Conservation (phyloP, 2,797 vertebrate species). For the Melopsittacus undulatus region DNA sequence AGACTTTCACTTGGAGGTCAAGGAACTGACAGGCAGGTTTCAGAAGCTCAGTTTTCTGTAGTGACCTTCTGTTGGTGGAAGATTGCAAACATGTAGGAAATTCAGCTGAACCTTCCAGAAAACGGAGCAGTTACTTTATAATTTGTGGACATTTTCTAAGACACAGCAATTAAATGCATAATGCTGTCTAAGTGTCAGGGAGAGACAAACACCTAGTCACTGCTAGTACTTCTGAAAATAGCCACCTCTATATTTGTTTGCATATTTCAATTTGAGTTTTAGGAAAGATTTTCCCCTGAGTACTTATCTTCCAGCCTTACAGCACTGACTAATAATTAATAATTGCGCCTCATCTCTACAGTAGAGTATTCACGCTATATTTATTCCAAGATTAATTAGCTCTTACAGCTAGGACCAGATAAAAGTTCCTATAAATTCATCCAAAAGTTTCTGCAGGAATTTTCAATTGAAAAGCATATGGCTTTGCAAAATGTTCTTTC, state of each 20-base stretch:
- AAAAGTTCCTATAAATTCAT: neutral
- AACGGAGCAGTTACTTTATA: neutral
- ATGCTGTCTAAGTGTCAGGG: neutral
- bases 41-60: slow-evolving; percentile 23
- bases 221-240: slow-evolving; percentile 29
- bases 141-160: slow-evolving; percentile 8
- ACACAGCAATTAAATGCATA: slow-evolving; percentile 6
- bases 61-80: neutral
- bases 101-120: slow-evolving; percentile 25
- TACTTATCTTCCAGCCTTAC: slow-evolving; percentile 26
- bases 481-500: neutral
- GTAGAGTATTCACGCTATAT: neutral
- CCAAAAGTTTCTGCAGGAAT: neutral
- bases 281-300: slow-evolving; percentile 20
- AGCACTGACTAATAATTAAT: slow-evolving; percentile 48
- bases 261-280: slow-evolving; percentile 17
- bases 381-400: slow-evolving; percentile 48
- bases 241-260: slow-evolving; percentile 3
- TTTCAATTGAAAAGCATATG: neutral
- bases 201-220: slow-evolving; percentile 22
- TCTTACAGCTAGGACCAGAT: slow-evolving; percentile 4
- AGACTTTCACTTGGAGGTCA: neutral
- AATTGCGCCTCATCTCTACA: neutral
- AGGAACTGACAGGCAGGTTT: neutral
- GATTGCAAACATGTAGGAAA: neutral